These are phyloP conservation scores for Pelobates fuscus DNA, from an alignment of 2,113 vertebrate genomes.

Conservation along the genomic window DNA sequence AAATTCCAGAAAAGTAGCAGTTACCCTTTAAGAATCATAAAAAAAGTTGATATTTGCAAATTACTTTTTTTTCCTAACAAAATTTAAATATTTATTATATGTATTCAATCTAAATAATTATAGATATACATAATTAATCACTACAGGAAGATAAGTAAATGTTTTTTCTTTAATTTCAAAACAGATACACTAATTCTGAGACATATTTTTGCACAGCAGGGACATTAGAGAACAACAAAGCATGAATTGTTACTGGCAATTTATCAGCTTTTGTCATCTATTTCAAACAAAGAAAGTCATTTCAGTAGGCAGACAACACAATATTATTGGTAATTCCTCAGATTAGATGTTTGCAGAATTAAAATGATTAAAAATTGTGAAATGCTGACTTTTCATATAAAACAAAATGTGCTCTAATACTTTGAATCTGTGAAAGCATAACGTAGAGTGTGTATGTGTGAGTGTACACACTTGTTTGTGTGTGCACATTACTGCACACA, in stretches of 20 bases:
- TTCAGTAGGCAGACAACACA: background rate
- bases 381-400: too few species aligned
- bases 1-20: too few species aligned
- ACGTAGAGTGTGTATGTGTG: too few species aligned
- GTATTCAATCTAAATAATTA: background rate
- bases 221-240: background rate
- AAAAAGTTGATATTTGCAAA: too few species aligned
- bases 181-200: background rate
- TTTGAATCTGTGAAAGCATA: too few species aligned
- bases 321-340: background rate
- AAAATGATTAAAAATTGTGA: too few species aligned
- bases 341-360: background rate
- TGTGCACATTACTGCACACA: too few species aligned
- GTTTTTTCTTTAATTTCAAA: background rate
- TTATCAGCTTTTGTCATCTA: background rate
- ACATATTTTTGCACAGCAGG: background rate
- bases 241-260: background rate
- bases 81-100: background rate
- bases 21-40: too few species aligned
- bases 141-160: background rate
- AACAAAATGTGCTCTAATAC: too few species aligned
- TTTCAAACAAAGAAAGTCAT: background rate
- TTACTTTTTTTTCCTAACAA: too few species aligned
- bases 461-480: too few species aligned
- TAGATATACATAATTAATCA: background rate